Percentiles rank a stretch among this genome's conserved stretches.
Evolutionary conservation across 1,140 invertebrate genomes (phyloP).

Genomic region (Solenopsis fugax): DNA sequence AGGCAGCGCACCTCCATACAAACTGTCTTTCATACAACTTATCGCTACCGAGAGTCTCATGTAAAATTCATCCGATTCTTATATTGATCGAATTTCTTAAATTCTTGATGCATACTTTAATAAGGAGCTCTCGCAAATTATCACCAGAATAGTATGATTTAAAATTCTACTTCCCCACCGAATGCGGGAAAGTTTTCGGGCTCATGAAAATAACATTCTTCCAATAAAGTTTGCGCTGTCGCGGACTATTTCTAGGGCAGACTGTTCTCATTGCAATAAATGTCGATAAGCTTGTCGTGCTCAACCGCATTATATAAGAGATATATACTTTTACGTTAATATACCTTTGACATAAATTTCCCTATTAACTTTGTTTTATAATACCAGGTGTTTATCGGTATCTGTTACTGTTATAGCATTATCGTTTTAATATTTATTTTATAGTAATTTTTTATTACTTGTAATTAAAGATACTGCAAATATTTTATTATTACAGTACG

Average conservation of each 20-base stretch:
- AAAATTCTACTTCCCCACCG: slow-evolving; percentile 47
- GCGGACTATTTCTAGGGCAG: background rate
- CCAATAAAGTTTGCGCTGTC: slow-evolving; percentile 57
- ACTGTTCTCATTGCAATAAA: slow-evolving; percentile 31
- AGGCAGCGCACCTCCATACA: slow-evolving; percentile 18
- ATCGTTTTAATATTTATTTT: background rate
- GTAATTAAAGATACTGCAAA: background rate
- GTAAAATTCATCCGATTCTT: slow-evolving; percentile 64
- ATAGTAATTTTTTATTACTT: background rate
- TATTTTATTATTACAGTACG: background rate
- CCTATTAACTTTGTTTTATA: background rate
- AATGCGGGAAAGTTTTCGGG: slow-evolving; percentile 51
- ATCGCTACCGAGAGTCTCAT: slow-evolving; percentile 48
- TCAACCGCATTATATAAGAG: background rate
- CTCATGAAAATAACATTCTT: slow-evolving; percentile 62
- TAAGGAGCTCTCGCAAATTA: slow-evolving; percentile 61
- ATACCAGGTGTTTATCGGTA: background rate
- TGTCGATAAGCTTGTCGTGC: slow-evolving; percentile 43
- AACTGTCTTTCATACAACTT: slow-evolving; percentile 49
- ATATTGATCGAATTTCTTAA: slow-evolving; percentile 60
- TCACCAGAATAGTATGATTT: slow-evolving; percentile 57
- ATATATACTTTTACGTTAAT: slow-evolving; percentile 11
- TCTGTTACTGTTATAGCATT: background rate
- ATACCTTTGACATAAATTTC: background rate
- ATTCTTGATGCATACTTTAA: slow-evolving; percentile 65